phyloP scores from a whole-genome alignment of 2,888 invertebrate species.

The Hoplodrina ambigua region DNA sequence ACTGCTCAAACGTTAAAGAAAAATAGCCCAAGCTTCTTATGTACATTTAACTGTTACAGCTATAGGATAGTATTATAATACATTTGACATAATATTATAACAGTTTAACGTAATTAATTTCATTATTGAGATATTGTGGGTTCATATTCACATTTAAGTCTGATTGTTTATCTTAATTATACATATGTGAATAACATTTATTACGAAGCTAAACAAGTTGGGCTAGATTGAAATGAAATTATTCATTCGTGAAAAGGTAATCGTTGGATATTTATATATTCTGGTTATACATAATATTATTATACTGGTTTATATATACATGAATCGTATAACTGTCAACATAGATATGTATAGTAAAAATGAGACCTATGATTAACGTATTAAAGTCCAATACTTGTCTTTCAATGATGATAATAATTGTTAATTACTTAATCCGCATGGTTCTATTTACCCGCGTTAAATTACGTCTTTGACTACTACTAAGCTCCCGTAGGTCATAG shows the following conservation, averaged over 20 bases:
- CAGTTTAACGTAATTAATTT: too few relatives aligned
- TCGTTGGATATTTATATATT: constrained; percentile 27
- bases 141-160: constrained; percentile 42
- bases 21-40: too few relatives aligned
- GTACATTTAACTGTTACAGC: too few relatives aligned
- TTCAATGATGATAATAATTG: background rate
- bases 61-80: too few relatives aligned
- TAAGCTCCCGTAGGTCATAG: too few relatives aligned
- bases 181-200: constrained; percentile 38
- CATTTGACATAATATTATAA: too few relatives aligned
- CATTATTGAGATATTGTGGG: too few relatives aligned
- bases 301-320: constrained; percentile 15
- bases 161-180: constrained; percentile 31
- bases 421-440: too few relatives aligned
- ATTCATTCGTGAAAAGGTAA: constrained; percentile 48
- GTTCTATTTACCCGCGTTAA: too few relatives aligned
- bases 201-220: constrained; percentile 54
- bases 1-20: too few relatives aligned
- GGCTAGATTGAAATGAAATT: constrained; percentile 48
- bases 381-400: too few relatives aligned
- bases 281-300: constrained; percentile 22
- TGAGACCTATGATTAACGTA: background rate
- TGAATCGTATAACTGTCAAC: background rate
- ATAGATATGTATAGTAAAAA: background rate
- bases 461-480: too few relatives aligned